phyloP scores from a whole-genome alignment of 2,888 invertebrate genomes.

The Scaptomyza parva region DNA sequence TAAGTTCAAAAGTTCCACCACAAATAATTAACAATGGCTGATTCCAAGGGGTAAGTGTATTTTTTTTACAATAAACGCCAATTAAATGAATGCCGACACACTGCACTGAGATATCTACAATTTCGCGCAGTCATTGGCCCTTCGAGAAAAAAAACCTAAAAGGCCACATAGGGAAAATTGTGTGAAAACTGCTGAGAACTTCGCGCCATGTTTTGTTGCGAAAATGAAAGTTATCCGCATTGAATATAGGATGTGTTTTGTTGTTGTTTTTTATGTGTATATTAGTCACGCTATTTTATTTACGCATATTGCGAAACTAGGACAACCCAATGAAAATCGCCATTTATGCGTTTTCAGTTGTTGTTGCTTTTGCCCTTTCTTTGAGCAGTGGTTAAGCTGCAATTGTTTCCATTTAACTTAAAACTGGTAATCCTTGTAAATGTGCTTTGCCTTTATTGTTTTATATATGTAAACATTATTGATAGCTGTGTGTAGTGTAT shows the following conservation, averaged over 20 bases:
- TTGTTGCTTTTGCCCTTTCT: conserved; percentile 47
- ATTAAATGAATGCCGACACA: conserved; percentile 70
- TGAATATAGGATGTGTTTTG: background rate
- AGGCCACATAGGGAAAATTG: conserved; percentile 67
- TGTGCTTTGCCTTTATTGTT: conserved; percentile 10
- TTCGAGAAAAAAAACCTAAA: conserved; percentile 44
- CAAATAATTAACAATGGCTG: conserved; percentile 79
- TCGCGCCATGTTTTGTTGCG: background rate
- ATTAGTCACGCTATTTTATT: conserved; percentile 1
- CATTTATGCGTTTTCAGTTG: conserved; percentile 57
- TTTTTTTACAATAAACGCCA: conserved; percentile 12
- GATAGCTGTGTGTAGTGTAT: background rate
- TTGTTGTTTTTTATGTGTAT: background rate
- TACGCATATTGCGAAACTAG: conserved; percentile 53
- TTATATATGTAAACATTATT: background rate
- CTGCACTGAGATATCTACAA: conserved; percentile 69
- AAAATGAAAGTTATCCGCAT: background rate
- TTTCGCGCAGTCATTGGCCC: conserved; percentile 80
- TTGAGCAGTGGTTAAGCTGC: conserved; percentile 33
- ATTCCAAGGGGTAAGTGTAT: conserved; percentile 84
- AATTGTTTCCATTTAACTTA: conserved; percentile 4
- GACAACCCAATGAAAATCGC: conserved; percentile 64
- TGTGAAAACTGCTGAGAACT: conserved; percentile 23
- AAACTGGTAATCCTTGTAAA: conserved; percentile 17
- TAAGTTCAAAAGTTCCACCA: conserved; percentile 68